Percentiles rank a stretch among this genome's conserved stretches.
These are phyloP conservation scores for Poecilus cupreus DNA, from an alignment of 2,888 invertebrate genomes.

Conservation along the genomic window DNA sequence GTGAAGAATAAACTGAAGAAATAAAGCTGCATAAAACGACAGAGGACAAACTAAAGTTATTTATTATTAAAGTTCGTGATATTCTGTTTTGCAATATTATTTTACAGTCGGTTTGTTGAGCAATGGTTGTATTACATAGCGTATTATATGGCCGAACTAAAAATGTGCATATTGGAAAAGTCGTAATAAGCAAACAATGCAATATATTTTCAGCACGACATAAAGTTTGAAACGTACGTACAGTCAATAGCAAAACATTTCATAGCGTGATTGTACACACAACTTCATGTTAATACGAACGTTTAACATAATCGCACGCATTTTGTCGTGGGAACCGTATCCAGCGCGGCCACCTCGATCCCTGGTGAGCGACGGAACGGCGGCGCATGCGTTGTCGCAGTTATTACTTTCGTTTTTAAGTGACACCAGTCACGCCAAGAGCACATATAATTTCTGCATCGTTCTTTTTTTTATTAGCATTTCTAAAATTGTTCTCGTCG, in stretches of 20 bases:
- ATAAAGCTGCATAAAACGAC: neutral
- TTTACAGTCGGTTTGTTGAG: slow-evolving; percentile 33
- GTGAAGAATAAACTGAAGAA: neutral
- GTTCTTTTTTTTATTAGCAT: slow-evolving; percentile 52
- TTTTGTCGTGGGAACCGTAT: slow-evolving; percentile 19
- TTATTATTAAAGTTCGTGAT: slow-evolving; percentile 35
- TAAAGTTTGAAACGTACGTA: neutral
- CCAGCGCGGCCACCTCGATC: neutral
- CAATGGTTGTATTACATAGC: slow-evolving; percentile 28
- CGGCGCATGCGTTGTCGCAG: neutral
- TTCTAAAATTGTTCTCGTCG: slow-evolving; percentile 37
- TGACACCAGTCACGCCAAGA: slow-evolving; percentile 39
- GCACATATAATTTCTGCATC: slow-evolving; percentile 43
- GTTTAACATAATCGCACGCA: slow-evolving; percentile 24
- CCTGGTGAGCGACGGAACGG: neutral
- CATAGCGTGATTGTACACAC: neutral
- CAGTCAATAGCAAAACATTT: neutral
- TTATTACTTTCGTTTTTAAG: slow-evolving; percentile 46
- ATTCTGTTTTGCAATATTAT: slow-evolving; percentile 28
- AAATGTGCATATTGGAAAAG: slow-evolving; percentile 38
- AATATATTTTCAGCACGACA: neutral
- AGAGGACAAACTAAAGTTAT: slow-evolving; percentile 14
- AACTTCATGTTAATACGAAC: neutral
- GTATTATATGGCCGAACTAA: slow-evolving; percentile 27
- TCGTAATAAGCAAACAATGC: slow-evolving; percentile 7